Evolutionary conservation across 2,113 vertebrate genomes (phyloP), one percentile per base, ranked within the genome.

Genomic region (Sphaerodactylus townsendi): DNA sequence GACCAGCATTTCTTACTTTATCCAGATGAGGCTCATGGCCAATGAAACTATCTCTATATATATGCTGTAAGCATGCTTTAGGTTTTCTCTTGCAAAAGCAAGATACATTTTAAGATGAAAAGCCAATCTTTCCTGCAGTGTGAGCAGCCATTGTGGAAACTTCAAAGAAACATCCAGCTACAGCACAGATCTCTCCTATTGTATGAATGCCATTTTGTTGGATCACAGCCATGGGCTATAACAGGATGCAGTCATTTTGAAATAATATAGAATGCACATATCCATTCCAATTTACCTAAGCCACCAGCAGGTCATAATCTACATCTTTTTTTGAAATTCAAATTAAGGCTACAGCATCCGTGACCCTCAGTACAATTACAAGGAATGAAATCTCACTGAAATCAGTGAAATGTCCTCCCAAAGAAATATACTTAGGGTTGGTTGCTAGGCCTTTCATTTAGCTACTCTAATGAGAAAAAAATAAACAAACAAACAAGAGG

Each of bases 381-480:
- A 28, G 71, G 33, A 83, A 46, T 35, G 33, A 41, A 75, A 66
- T 75, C 81, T 23, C 59, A 78, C 37, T 62, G 76, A 78, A 78
- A 72, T 78, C 50, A 48, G 5, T 62, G 39, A 78, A 79, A 35
- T 64, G 30, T 41, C 44, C 8, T 59, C 50, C 35, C 37, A 46
- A 72, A 28, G 19, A 71, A 44, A n/a, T 33, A 33, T 62, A 25
- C 41, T 79, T 64, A 79, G 33, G 33, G 71, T 7, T 37, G 68
- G 44, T 17, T 78, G 68, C 33, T 66, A 81, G n/a, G 25, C 30
- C 14, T 83, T 62, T 41, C 83, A 74, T 72, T 87, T 59, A 74
- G 83, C 37, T 82, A 92, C 44, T 78, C 4, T 64, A 50, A 81
- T 89, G 69, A 77, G 66, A 81, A 44, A 79, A 44, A 85, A 14